Evolutionary conservation across 2,113 vertebrate species (phyloP).

Genomic region (Delphinapterus leucas): DNA sequence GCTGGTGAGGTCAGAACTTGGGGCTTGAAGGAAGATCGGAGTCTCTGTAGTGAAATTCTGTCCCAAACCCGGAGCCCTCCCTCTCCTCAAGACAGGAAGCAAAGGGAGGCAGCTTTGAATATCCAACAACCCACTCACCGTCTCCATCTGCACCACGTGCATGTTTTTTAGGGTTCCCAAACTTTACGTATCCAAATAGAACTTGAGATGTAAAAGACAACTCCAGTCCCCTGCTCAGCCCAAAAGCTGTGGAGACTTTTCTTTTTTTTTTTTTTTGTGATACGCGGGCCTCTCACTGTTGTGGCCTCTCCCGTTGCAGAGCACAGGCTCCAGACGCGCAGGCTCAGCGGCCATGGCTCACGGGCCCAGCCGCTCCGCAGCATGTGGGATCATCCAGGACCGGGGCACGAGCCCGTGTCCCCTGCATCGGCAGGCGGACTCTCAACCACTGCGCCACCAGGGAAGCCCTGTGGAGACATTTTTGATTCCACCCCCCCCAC

Average conservation of each 20-base stretch:
- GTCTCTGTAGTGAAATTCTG: background rate
- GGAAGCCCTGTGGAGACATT: background rate
- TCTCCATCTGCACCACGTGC: background rate
- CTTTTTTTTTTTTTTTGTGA: too few relatives aligned
- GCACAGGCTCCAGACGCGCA: too few relatives aligned
- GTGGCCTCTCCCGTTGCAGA: too few relatives aligned
- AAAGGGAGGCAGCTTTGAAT: background rate
- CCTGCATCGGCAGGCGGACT: too few relatives aligned
- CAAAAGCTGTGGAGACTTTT: background rate
- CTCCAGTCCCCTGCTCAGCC: background rate
- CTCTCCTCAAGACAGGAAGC: background rate
- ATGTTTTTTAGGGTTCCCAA: background rate
- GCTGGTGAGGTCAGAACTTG: background rate
- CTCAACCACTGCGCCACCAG: too few relatives aligned
- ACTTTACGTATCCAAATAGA: background rate
- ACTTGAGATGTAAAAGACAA: background rate
- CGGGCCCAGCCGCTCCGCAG: too few relatives aligned
- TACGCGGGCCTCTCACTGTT: too few relatives aligned
- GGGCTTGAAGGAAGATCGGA: background rate
- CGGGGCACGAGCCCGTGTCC: too few relatives aligned
- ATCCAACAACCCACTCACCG: background rate
- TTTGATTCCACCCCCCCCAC: background rate
- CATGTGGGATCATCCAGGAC: too few relatives aligned
- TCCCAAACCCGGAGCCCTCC: background rate
- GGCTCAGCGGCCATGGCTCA: too few relatives aligned